Percentiles rank a stretch among this genome's conserved stretches.
phyloP scores from a whole-genome alignment of 2,797 vertebrate genomes.

The Typhlichthys subterraneus region DNA sequence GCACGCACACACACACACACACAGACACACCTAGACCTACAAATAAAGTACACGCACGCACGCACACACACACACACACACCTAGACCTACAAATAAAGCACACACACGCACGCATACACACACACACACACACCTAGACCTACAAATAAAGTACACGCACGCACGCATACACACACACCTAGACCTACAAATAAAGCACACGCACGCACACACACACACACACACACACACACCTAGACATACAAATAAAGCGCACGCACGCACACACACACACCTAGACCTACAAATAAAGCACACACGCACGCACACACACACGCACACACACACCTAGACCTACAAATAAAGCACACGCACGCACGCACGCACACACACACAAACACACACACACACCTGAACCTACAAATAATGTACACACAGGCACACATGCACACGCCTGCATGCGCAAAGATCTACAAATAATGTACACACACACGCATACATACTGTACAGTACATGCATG shows the following conservation, averaged over 20 bases:
- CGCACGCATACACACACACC: not conserved
- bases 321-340: not conserved
- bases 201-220: constrained; percentile 8
- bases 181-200: not conserved
- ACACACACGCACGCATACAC: not conserved
- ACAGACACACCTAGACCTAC: constrained; percentile 4
- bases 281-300: not conserved
- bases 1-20: constrained; percentile 11
- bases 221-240: constrained; percentile 4
- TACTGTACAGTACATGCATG: not conserved
- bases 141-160: not conserved
- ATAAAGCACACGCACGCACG: constrained; percentile 1
- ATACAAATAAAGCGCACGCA: not conserved
- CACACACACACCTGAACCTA: constrained; percentile 4
- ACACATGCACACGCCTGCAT: not conserved
- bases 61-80: constrained; percentile 10
- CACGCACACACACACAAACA: constrained; percentile 5
- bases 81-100: not conserved
- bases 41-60: not conserved
- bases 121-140: no score
- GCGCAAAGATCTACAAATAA: no score
- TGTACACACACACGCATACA: not conserved
- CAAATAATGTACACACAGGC: not conserved
- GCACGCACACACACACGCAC: constrained; percentile 11
- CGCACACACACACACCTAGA: not conserved